These are phyloP conservation scores for Tortrix viridana DNA, from an alignment of 2,888 invertebrate genomes.

Conservation along the genomic window DNA sequence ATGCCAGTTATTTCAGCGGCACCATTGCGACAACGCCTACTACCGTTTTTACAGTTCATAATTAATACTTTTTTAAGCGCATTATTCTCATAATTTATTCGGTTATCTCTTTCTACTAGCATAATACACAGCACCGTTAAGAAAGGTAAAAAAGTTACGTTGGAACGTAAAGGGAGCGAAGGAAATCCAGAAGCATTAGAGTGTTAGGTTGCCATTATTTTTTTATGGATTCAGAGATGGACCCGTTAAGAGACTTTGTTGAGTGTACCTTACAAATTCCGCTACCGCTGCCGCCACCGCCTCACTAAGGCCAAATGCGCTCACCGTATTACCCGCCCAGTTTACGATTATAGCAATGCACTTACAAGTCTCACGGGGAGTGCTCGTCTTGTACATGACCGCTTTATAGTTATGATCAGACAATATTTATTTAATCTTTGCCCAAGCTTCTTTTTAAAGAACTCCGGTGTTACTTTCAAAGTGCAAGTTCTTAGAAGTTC, in stretches of 20 bases:
- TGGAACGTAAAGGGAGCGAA: too few relatives aligned
- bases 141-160: too few relatives aligned
- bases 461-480: background rate
- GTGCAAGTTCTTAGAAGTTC: background rate
- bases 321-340: slow-evolving; percentile 55
- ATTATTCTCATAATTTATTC: too few relatives aligned
- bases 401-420: slow-evolving; percentile 61
- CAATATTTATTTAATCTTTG: slow-evolving; percentile 48
- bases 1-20: too few relatives aligned
- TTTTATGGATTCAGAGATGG: too few relatives aligned
- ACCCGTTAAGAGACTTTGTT: background rate
- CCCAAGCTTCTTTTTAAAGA: background rate
- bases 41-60: too few relatives aligned
- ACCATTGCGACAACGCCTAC: too few relatives aligned
- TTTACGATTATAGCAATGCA: slow-evolving; percentile 67
- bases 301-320: slow-evolving; percentile 30
- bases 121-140: too few relatives aligned
- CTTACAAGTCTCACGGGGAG: slow-evolving; percentile 55
- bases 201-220: too few relatives aligned
- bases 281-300: slow-evolving; percentile 12
- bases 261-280: background rate
- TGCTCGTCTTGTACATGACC: slow-evolving; percentile 50
- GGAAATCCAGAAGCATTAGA: too few relatives aligned
- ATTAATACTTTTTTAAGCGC: too few relatives aligned
- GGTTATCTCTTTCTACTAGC: too few relatives aligned